Evolutionary conservation across 2,113 vertebrate genomes (phyloP).

Genomic region (Verasper variegatus): DNA sequence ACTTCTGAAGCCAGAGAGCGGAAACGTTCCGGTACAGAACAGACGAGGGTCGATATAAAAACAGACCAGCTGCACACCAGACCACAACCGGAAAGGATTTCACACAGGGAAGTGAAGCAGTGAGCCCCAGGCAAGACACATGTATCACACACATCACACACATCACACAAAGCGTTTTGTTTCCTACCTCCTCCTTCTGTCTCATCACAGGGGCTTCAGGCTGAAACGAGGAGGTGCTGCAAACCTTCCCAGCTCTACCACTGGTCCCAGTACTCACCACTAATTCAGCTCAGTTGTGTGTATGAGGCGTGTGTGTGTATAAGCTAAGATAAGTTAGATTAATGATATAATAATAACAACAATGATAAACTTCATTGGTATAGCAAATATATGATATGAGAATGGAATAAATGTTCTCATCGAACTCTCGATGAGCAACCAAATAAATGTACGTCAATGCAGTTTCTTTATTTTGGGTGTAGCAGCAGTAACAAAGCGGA

Average conservation of each 20-base stretch:
- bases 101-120: conserved; percentile 65
- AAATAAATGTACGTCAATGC: background rate
- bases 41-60: conserved; percentile 51
- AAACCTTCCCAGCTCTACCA: conserved; percentile 60
- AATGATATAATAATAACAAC: no score
- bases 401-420: no score
- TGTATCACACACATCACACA: conserved; percentile 44
- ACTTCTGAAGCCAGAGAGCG: conserved; percentile 46
- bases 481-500: conserved; percentile 57
- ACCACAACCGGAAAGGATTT: conserved; percentile 53
- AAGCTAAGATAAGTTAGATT: no score
- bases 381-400: no score
- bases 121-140: conserved; percentile 62
- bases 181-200: conserved; percentile 76
- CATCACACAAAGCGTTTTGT: conserved; percentile 53
- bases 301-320: background rate
- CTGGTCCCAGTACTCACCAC: conserved; percentile 52
- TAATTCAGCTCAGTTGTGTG: conserved; percentile 14
- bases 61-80: conserved; percentile 58
- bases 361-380: no score
- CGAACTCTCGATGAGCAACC: background rate
- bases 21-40: conserved; percentile 51
- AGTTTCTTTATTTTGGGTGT: background rate
- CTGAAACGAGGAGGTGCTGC: conserved; percentile 56
- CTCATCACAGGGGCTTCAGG: conserved; percentile 69